phyloP scores from a whole-genome alignment of 2,113 vertebrate genomes.

The Prunella fulvescens region DNA sequence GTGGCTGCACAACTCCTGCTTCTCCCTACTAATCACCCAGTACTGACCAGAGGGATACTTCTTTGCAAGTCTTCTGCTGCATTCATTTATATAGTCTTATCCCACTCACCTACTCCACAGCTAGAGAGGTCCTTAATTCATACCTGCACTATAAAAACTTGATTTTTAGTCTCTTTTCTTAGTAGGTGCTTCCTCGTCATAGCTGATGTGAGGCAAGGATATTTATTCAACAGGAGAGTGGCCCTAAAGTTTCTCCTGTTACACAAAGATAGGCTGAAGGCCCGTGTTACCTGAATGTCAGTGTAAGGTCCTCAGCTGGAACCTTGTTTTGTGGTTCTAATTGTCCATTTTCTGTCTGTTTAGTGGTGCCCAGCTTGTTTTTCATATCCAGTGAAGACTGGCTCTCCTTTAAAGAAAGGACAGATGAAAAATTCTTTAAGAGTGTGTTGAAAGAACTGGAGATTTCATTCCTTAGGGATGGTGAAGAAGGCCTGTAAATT shows the following conservation, averaged over 20 bases:
- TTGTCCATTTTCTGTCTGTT: constrained; percentile 92
- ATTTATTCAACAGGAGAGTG: neutral
- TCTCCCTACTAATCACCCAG: neutral
- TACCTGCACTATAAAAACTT: neutral
- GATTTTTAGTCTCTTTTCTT: neutral
- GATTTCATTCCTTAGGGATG: neutral
- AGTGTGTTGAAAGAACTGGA: neutral
- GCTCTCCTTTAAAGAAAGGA: constrained; percentile 78
- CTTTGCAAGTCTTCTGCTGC: neutral
- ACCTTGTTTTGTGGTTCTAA: constrained; percentile 82
- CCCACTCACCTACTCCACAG: neutral
- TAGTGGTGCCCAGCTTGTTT: constrained; percentile 82
- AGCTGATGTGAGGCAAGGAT: neutral
- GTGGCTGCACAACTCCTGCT: neutral
- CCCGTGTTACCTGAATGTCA: constrained; percentile 83
- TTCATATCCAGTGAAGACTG: constrained; percentile 88
- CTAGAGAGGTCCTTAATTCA: neutral
- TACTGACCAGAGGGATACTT: neutral
- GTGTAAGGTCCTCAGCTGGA: constrained; percentile 84
- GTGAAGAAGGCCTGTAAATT: neutral
- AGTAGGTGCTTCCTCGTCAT: neutral
- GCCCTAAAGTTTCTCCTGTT: neutral
- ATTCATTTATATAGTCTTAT: neutral
- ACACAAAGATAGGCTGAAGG: neutral
- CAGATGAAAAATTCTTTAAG: neutral